phyloP scores from a whole-genome alignment of 2,797 vertebrate genomes.

The Sarcophilus harrisii region DNA sequence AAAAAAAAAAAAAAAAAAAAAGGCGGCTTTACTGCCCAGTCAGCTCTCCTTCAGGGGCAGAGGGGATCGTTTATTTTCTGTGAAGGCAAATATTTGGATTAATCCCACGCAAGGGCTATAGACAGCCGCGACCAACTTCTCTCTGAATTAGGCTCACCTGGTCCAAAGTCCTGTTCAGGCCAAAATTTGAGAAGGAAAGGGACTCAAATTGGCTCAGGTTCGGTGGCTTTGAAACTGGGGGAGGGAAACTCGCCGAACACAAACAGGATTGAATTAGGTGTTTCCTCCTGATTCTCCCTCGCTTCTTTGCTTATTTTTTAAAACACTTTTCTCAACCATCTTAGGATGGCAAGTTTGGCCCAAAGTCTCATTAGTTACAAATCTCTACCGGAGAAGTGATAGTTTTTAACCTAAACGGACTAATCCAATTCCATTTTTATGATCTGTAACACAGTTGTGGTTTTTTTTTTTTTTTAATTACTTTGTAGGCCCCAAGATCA shows the following conservation, averaged over 20 bases:
- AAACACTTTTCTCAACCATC: background rate
- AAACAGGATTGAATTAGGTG: background rate
- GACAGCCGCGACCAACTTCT: background rate
- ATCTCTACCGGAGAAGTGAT: slow-evolving; percentile 57
- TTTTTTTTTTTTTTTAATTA: slow-evolving; percentile 37
- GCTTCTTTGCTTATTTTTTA: background rate
- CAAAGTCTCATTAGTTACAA: slow-evolving; percentile 74
- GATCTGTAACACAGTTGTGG: slow-evolving; percentile 73
- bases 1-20: slow-evolving; percentile 19
- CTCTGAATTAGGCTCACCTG: background rate
- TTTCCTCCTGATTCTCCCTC: background rate
- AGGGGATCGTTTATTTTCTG: slow-evolving; percentile 55
- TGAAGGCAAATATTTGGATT: slow-evolving; percentile 49
- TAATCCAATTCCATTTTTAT: slow-evolving; percentile 81
- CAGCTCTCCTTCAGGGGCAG: background rate
- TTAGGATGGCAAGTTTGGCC: slow-evolving; percentile 13
- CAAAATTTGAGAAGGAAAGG: background rate
- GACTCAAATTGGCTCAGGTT: background rate
- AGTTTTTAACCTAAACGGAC: slow-evolving; percentile 69
- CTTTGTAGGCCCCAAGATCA: slow-evolving; percentile 35
- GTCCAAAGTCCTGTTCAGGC: slow-evolving; percentile 42
- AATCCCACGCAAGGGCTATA: slow-evolving; percentile 25
- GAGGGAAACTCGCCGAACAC: background rate
- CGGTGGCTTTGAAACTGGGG: background rate
- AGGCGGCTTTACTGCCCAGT: slow-evolving; percentile 21